Conservation (phyloP, 2,888 invertebrate species). For the Gasteruption jaculator region DNA sequence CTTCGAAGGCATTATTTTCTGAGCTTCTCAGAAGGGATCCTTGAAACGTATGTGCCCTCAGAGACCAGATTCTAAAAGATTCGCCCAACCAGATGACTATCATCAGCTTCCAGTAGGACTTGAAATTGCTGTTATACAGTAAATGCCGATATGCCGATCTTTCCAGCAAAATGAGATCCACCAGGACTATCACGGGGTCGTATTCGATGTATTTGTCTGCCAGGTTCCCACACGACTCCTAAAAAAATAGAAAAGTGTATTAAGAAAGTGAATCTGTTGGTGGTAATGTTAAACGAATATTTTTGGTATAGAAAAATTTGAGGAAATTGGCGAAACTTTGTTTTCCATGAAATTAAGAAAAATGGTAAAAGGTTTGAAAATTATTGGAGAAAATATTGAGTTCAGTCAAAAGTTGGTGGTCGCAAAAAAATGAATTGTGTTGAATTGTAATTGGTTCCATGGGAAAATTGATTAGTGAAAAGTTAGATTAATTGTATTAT, state of each 20-base stretch:
- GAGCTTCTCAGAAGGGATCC: constrained; percentile 7
- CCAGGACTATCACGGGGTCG: constrained; percentile 80
- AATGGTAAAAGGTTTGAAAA: too few species aligned
- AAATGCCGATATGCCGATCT: constrained; percentile 81
- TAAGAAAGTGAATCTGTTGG: constrained; percentile 2
- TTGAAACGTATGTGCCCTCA: constrained; percentile 8
- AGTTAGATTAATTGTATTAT: too few species aligned
- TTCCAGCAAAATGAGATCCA: constrained; percentile 79
- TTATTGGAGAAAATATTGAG: too few species aligned
- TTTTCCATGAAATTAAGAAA: too few species aligned
- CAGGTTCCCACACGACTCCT: constrained; percentile 71
- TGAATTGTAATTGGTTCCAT: too few species aligned
- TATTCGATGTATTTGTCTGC: constrained; percentile 92
- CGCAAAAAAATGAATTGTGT: too few species aligned
- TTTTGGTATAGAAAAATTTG: constrained; percentile 4
- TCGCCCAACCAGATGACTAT: constrained; percentile 75
- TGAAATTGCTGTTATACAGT: constrained; percentile 74
- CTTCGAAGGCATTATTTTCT: constrained; percentile 30
- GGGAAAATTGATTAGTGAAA: too few species aligned
- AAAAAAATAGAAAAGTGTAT: constrained; percentile 42
- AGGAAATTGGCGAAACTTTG: too few species aligned
- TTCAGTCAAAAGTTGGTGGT: too few species aligned
- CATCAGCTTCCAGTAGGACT: constrained; percentile 75
- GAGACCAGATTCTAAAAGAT: constrained; percentile 69
- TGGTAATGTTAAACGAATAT: neutral